Conservation (phyloP, 2,888 invertebrate species). For the Brachypterus glaber region DNA sequence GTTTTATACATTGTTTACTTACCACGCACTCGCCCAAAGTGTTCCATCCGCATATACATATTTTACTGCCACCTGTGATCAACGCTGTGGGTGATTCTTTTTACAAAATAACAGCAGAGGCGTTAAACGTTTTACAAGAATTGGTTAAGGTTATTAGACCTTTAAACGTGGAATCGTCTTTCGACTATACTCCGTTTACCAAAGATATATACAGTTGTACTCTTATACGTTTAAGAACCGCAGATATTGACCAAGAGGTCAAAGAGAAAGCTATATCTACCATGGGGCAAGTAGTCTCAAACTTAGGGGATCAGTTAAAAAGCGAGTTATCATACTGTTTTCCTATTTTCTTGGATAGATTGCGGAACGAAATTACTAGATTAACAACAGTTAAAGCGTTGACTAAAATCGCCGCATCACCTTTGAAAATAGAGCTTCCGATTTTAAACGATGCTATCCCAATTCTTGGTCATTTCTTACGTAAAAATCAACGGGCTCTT, state of each 20-base stretch:
- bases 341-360: constrained; percentile 88
- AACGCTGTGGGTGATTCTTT: constrained; percentile 89
- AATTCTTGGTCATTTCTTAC: constrained; percentile 83
- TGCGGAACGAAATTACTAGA: constrained; percentile 94
- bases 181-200: constrained; percentile 72
- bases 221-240: constrained; percentile 75
- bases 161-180: constrained; percentile 46
- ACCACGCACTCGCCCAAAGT: constrained; percentile 68
- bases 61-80: constrained; percentile 76
- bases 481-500: constrained; percentile 93
- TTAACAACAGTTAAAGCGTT: constrained; percentile 93
- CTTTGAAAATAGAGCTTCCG: constrained; percentile 47
- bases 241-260: constrained; percentile 98
- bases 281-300: constrained; percentile 89
- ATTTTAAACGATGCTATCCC: constrained; percentile 74
- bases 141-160: constrained; percentile 90
- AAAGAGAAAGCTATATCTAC: constrained; percentile 97
- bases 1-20: constrained; percentile 79
- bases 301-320: constrained; percentile 78
- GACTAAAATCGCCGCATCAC: constrained; percentile 87
- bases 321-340: constrained; percentile 76
- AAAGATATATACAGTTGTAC: constrained; percentile 76
- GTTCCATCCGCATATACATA: constrained; percentile 71
- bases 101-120: constrained; percentile 98
- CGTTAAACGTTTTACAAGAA: constrained; percentile 84